Evolutionary conservation across 2,888 invertebrate species (phyloP).

Genomic region (Gandaritis pyraliata): DNA sequence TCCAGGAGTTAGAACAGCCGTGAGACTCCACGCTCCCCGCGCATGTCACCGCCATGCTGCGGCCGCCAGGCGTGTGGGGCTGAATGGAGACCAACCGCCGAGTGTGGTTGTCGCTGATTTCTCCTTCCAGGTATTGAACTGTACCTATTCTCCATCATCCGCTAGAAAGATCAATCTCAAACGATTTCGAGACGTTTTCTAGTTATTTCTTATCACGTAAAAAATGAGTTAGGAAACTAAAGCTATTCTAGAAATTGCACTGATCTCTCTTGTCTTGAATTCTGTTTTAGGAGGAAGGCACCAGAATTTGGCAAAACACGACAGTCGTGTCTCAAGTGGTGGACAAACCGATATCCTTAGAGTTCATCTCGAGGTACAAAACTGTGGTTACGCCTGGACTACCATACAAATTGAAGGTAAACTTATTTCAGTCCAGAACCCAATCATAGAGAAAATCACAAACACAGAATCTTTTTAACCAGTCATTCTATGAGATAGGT

Average conservation of each 20-base stretch:
- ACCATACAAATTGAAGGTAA: constrained; percentile 87
- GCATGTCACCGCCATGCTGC: constrained; percentile 76
- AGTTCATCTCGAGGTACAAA: constrained; percentile 84
- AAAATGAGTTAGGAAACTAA: neutral
- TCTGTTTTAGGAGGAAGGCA: constrained; percentile 84
- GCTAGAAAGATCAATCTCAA: too few relatives aligned
- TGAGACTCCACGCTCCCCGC: constrained; percentile 62
- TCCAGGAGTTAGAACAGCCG: constrained; percentile 65
- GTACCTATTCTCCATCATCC: too few relatives aligned
- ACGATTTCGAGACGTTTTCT: too few relatives aligned
- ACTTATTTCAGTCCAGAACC: too few relatives aligned
- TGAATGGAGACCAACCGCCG: constrained; percentile 55
- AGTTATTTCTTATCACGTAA: too few relatives aligned
- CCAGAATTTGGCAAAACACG: constrained; percentile 86
- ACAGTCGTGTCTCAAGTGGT: constrained; percentile 84
- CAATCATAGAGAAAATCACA: too few relatives aligned
- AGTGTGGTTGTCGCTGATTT: constrained; percentile 72
- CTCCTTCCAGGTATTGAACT: constrained; percentile 65
- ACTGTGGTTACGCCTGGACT: constrained; percentile 88
- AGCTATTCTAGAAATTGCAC: neutral
- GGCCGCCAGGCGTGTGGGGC: constrained; percentile 60
- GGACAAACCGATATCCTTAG: constrained; percentile 82
- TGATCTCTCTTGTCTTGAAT: neutral
- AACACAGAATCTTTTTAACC: too few relatives aligned
- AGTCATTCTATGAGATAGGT: too few relatives aligned